Evolutionary conservation across 2,113 vertebrate genomes (phyloP).

Genomic region (Mandrillus leucophaeus): DNA sequence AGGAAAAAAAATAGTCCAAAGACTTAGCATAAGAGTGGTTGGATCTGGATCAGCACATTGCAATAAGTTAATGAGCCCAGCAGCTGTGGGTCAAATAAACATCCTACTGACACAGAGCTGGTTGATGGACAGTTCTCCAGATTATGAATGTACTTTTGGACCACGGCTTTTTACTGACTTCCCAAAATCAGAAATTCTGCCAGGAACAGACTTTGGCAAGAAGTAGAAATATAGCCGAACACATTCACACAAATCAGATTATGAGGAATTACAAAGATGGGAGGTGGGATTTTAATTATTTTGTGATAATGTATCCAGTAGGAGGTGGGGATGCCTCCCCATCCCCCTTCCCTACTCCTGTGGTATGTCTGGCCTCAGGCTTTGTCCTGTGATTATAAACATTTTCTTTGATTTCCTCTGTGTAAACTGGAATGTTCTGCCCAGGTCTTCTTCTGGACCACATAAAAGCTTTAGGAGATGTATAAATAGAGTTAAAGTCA

Average conservation of each 20-base stretch:
- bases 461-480: constrained; percentile 64
- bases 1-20: background rate
- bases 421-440: constrained; percentile 56
- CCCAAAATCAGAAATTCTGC: constrained; percentile 39
- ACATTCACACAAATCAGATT: background rate
- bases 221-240: constrained; percentile 10
- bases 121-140: background rate
- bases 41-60: background rate
- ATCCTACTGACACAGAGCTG: background rate
- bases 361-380: background rate
- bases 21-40: background rate
- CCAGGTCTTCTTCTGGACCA: constrained; percentile 33
- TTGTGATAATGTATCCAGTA: constrained; percentile 23
- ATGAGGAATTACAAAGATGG: background rate
- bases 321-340: background rate
- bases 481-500: constrained; percentile 71
- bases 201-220: constrained; percentile 51
- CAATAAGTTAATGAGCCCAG: background rate
- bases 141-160: background rate
- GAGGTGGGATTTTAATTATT: constrained; percentile 10
- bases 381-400: constrained; percentile 59
- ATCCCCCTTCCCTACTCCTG: background rate
- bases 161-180: background rate
- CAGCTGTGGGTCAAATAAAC: constrained; percentile 10
- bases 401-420: constrained; percentile 67